phyloP scores from a whole-genome alignment of 2,113 vertebrate species.

The Phrynosoma platyrhinos region DNA sequence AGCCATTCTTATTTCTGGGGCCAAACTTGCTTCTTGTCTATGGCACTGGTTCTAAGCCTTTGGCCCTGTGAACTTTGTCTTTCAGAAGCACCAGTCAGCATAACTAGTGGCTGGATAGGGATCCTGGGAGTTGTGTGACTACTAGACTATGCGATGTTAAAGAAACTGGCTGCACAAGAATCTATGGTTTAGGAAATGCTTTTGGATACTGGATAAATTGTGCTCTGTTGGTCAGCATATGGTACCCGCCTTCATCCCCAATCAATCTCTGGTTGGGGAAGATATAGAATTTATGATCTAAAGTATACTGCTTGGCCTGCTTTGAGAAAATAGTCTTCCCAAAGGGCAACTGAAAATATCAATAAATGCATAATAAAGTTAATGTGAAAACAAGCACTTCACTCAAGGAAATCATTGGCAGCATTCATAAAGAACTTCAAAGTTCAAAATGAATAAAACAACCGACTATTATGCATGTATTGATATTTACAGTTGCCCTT shows the following conservation, averaged over 20 bases:
- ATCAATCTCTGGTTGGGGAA: neutral
- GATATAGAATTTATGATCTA: slow-evolving; percentile 10
- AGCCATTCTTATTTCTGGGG: neutral
- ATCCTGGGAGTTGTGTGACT: too few species aligned
- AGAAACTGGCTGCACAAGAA: neutral
- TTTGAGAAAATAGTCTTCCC: slow-evolving; percentile 26
- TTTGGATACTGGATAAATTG: neutral
- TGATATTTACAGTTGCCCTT: slow-evolving; percentile 40
- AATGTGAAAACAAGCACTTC: slow-evolving; percentile 23
- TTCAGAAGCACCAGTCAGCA: too few species aligned
- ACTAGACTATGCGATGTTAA: neutral
- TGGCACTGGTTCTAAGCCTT: neutral
- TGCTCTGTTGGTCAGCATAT: neutral
- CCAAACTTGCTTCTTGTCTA: neutral
- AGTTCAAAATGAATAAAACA: slow-evolving; percentile 34
- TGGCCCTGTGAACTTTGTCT: too few species aligned
- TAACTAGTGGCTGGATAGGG: too few species aligned
- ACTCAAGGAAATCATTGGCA: slow-evolving; percentile 38
- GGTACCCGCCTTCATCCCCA: too few species aligned
- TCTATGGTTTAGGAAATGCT: neutral
- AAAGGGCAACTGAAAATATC: slow-evolving; percentile 35
- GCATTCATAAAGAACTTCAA: slow-evolving; percentile 32
- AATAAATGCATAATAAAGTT: slow-evolving; percentile 30
- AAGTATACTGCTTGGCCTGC: neutral
- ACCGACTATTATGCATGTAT: slow-evolving; percentile 27